Evolutionary conservation across 64 coral and sea anemone genomes (phyloP).

Genomic region (Exaiptasia diaphana): DNA sequence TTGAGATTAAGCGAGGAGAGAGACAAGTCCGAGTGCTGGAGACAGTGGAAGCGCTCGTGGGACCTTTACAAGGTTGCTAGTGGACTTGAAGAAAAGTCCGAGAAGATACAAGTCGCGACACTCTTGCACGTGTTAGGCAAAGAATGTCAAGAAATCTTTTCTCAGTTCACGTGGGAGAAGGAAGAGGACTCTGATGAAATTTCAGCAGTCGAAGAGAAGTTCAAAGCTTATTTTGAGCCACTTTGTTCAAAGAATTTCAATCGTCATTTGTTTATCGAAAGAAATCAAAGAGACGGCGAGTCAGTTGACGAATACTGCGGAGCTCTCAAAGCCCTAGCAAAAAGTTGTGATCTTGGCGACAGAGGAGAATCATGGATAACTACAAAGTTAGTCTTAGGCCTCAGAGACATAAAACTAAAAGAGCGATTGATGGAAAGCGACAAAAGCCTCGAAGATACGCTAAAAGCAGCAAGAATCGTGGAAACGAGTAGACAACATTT

Average conservation of each 20-base stretch:
- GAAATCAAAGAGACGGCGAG: slow-evolving; percentile 44
- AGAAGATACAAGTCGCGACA: slow-evolving; percentile 26
- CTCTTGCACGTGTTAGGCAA: slow-evolving; percentile 44
- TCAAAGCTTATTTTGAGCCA: slow-evolving; percentile 44
- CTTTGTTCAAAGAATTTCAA: slow-evolving; percentile 57
- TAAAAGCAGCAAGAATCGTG: slow-evolving; percentile 6
- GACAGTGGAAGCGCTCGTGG: slow-evolving; percentile 36
- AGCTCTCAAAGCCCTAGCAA: slow-evolving; percentile 9
- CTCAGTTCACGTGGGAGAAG: slow-evolving; percentile 22
- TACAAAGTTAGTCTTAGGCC: slow-evolving; percentile 31
- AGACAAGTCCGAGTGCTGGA: slow-evolving; percentile 56
- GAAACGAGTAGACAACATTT: slow-evolving; percentile 50
- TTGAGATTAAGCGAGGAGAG: slow-evolving; percentile 27
- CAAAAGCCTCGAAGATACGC: slow-evolving; percentile 10
- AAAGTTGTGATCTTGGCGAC: slow-evolving; percentile 21
- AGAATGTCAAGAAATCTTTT: slow-evolving; percentile 54
- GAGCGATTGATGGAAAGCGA: slow-evolving; percentile 26
- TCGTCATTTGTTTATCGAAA: slow-evolving; percentile 47
- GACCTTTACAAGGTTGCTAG: slow-evolving; percentile 49
- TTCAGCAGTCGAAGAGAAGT: slow-evolving; percentile 16
- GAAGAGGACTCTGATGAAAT: slow-evolving; percentile 36
- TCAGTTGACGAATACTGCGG: slow-evolving; percentile 36
- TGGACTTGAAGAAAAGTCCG: slow-evolving; percentile 18
- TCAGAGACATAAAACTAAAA: slow-evolving; percentile 32
- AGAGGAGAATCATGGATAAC: slow-evolving; percentile 50